phyloP scores from a whole-genome alignment of 2,113 vertebrate species.

The Desmodus rotundus region DNA sequence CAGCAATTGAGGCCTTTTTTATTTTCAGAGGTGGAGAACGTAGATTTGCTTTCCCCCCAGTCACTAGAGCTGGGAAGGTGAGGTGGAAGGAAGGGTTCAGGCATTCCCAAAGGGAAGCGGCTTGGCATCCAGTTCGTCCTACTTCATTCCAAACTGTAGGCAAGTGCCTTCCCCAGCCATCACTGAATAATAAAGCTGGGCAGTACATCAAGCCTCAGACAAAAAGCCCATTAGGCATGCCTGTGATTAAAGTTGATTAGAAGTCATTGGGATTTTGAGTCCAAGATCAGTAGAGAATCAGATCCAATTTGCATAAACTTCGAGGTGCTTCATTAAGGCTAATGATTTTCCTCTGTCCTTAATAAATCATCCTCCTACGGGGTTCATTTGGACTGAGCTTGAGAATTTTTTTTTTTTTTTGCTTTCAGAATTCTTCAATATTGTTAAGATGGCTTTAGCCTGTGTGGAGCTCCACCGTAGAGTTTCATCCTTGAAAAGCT shows the following conservation, averaged over 20 bases:
- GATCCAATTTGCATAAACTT: constrained; percentile 70
- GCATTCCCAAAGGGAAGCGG: background rate
- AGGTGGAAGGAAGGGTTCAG: background rate
- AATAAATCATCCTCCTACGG: constrained; percentile 62
- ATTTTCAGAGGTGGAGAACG: background rate
- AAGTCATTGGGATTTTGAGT: constrained; percentile 58
- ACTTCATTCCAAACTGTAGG: background rate
- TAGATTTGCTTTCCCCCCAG: background rate
- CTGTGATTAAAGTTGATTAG: constrained; percentile 63
- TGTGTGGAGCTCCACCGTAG: background rate
- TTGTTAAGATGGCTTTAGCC: background rate
- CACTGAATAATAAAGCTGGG: background rate
- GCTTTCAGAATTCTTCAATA: background rate
- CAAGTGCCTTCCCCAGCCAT: background rate
- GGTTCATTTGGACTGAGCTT: constrained; percentile 33
- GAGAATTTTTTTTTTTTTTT: background rate
- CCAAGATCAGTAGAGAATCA: constrained; percentile 60
- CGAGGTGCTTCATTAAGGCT: constrained; percentile 65
- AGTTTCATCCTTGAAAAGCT: background rate
- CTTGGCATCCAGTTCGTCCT: background rate
- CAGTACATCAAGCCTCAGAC: constrained; percentile 29
- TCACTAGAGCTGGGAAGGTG: background rate
- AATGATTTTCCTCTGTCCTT: constrained; percentile 59
- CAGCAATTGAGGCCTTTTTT: background rate
- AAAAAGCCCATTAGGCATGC: constrained; percentile 51